Conservation (phyloP, 2,888 invertebrate species). For the Proisotoma minuta region DNA sequence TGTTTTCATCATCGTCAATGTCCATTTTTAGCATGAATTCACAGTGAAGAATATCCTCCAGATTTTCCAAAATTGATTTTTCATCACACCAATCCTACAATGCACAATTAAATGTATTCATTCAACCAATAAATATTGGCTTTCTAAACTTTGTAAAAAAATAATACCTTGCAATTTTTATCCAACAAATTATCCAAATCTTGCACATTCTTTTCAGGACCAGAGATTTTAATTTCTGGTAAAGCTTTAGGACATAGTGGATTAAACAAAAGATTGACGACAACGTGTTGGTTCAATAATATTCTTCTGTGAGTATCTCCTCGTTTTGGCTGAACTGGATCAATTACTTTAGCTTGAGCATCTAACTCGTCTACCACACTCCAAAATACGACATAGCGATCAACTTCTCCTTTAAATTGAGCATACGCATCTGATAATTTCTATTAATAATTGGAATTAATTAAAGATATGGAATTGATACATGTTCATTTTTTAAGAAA, state of each 20-base stretch:
- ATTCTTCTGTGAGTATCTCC: constrained; percentile 52
- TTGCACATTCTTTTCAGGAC: constrained; percentile 50
- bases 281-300: constrained; percentile 31
- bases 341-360: constrained; percentile 51
- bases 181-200: constrained; percentile 49
- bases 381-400: constrained; percentile 47
- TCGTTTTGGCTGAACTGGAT: constrained; percentile 51
- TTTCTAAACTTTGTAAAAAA: neutral
- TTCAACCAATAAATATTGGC: neutral
- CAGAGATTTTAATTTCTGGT: constrained; percentile 53
- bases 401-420: constrained; percentile 21
- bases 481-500: neutral
- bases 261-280: constrained; percentile 51
- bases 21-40: constrained; percentile 49
- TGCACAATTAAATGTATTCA: neutral
- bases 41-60: constrained; percentile 49
- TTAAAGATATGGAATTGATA: constrained; percentile 1
- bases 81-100: constrained; percentile 49
- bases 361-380: constrained; percentile 53
- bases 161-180: constrained; percentile 49
- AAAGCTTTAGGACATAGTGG: constrained; percentile 49
- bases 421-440: constrained; percentile 18
- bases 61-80: constrained; percentile 49
- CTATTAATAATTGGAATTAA: constrained; percentile 21
- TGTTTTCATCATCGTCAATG: constrained; percentile 31